Base-by-base conservation (phyloP, 2,797 vertebrate genomes). In the Sebastes iracundus region DNA sequence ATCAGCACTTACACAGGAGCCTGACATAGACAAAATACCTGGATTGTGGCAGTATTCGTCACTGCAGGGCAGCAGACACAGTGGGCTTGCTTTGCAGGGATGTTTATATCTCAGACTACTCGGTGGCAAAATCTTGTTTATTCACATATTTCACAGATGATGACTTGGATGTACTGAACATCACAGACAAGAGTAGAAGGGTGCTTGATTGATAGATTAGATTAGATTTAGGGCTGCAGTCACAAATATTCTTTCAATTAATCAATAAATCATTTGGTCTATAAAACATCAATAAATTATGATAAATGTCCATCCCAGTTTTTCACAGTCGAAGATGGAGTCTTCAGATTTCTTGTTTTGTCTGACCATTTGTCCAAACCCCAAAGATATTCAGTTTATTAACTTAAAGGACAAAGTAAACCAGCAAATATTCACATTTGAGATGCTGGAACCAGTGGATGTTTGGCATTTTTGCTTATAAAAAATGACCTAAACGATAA, bases 11-110 rank as follows among this genome's bases (percentile, higher is more conserved):
- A 25, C 42, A 66, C 67, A 56, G 27, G 22, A 79, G 80, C 62
- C 78, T 85, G 83, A 32, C 79, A 70, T 7, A 83, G 82, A 81
- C 59, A 82, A 75, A 87, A 78, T 66, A 86, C 72, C 80, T 83
- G 81, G 61, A 80, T 69, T 30, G 59, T 82, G 72, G 64, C 70
- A 76, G 61, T 16, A 53, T 87, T 69, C 85, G 67, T 85, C 62
- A 77, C 53, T 27, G 9, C 35, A 64, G 62, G 27, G 33, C 42
- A 75, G 63, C 12, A n/a, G 56, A 80, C 8, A 53, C 9, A 1
- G n/a, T 20, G 11, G 8, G 60, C 49, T 22, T 69, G 61, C 25
- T 62, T 81, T 68, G 16, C 53, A 74, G 14, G 42, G 62, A 74
- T 82, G 56, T 80, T 77, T 77, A 30, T 77, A 62, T 59, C 23